Evolutionary conservation across 2,113 vertebrate species (phyloP).

Genomic region (Speoplatyrhinus poulsoni): DNA sequence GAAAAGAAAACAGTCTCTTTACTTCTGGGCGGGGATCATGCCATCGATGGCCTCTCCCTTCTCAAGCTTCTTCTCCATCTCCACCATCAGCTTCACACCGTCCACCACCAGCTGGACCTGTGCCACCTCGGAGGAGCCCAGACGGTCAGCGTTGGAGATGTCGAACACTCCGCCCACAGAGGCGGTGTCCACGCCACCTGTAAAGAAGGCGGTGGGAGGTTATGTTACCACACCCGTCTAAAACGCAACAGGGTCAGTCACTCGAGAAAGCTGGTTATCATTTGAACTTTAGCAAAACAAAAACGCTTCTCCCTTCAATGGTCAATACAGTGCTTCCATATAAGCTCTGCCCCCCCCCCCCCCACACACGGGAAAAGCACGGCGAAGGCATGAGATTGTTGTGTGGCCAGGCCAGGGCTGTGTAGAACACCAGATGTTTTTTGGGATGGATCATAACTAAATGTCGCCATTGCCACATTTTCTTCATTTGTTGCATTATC

Average conservation of each 20-base stretch:
- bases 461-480: no score
- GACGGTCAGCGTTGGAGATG: slow-evolving; percentile 93
- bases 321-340: no score
- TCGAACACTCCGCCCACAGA: slow-evolving; percentile 91
- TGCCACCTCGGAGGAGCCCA: slow-evolving; percentile 90
- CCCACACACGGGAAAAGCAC: no score
- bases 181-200: slow-evolving; percentile 93
- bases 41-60: slow-evolving; percentile 88
- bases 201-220: not conserved
- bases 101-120: slow-evolving; percentile 98
- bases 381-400: no score
- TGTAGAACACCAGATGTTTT: no score
- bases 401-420: not conserved
- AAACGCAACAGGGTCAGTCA: no score
- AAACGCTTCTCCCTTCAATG: no score
- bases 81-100: slow-evolving; percentile 94
- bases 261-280: no score
- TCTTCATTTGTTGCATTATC: not conserved
- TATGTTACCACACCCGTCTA: not conserved
- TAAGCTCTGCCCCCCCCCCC: no score
- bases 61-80: slow-evolving; percentile 98
- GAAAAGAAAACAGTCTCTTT: slow-evolving; percentile 63
- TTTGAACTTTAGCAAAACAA: no score
- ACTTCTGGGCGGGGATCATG: slow-evolving; percentile 97
- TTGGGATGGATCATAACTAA: no score